These are phyloP conservation scores for Oreochromis spilurus DNA, from an alignment of 2,113 vertebrate genomes.

Conservation along the genomic window DNA sequence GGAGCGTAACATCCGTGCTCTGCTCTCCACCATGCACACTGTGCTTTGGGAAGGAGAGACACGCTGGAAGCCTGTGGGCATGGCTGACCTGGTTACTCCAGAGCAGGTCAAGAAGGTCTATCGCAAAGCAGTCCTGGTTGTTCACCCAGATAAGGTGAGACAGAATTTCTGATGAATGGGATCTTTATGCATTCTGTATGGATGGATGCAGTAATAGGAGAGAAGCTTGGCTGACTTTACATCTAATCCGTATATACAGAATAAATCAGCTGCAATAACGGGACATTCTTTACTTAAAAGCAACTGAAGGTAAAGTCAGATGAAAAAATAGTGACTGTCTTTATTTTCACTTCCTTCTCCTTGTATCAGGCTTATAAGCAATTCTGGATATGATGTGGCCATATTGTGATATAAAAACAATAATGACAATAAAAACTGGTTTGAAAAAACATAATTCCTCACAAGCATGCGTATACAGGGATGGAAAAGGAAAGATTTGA, in stretches of 20 bases:
- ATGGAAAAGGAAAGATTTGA: not conserved
- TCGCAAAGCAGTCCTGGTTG: slow-evolving; percentile 90
- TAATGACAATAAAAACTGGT: not conserved
- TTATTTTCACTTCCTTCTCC: not conserved
- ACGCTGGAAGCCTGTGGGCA: slow-evolving; percentile 93
- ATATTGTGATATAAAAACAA: not conserved
- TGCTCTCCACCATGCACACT: slow-evolving; percentile 97
- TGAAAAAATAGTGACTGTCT: not conserved
- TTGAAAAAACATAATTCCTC: not conserved
- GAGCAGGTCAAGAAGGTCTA: slow-evolving; percentile 99
- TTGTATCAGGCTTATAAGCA: not conserved
- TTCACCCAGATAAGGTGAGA: slow-evolving; percentile 96
- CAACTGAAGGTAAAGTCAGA: not conserved
- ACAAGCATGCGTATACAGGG: not conserved
- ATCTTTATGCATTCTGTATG: not conserved
- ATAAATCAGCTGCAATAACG: not conserved
- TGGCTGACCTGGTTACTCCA: slow-evolving; percentile 97
- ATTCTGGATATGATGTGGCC: not conserved
- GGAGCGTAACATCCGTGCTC: slow-evolving; percentile 93
- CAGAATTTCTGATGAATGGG: not conserved
- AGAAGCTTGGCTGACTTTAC: not conserved
- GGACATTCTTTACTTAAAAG: not conserved
- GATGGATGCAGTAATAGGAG: not conserved
- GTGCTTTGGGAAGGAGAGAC: slow-evolving; percentile 96
- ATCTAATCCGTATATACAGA: not conserved